Percentiles rank a stretch among this genome's conserved stretches.
Conservation (phyloP, 2,797 vertebrate genomes). For the Nannoperca australis region DNA sequence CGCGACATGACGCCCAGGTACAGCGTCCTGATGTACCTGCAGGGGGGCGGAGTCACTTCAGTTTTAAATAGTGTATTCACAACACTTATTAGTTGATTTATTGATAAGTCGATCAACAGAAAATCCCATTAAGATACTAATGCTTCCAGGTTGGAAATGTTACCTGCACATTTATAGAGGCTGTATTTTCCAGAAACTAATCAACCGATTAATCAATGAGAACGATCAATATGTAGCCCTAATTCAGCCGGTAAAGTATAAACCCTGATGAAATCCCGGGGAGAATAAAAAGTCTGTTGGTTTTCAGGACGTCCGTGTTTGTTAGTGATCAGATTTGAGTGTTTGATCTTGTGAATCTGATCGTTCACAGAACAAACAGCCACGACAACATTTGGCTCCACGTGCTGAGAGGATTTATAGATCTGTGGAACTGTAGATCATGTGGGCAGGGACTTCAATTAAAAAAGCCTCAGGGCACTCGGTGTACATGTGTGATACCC, state of each 20-base stretch:
- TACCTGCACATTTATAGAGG: too few species aligned
- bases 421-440: conserved; percentile 24
- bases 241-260: too few species aligned
- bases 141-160: too few species aligned
- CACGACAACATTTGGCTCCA: conserved; percentile 13
- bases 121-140: too few species aligned
- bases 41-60: background rate
- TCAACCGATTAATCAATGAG: too few species aligned
- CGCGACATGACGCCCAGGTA: conserved; percentile 98
- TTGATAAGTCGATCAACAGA: too few species aligned
- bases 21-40: conserved; percentile 97
- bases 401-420: conserved; percentile 18
- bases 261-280: background rate
- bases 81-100: background rate
- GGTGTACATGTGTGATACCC: background rate
- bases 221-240: too few species aligned
- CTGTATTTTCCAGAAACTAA: too few species aligned
- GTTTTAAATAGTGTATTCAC: background rate
- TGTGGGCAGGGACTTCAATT: conserved; percentile 54
- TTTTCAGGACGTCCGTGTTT: background rate
- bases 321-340: background rate
- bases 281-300: too few species aligned
- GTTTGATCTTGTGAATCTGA: background rate
- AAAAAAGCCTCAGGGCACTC: conserved; percentile 34
- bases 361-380: background rate